Conservation (phyloP, 2,113 vertebrate genomes). For the Xenus cinereus region DNA sequence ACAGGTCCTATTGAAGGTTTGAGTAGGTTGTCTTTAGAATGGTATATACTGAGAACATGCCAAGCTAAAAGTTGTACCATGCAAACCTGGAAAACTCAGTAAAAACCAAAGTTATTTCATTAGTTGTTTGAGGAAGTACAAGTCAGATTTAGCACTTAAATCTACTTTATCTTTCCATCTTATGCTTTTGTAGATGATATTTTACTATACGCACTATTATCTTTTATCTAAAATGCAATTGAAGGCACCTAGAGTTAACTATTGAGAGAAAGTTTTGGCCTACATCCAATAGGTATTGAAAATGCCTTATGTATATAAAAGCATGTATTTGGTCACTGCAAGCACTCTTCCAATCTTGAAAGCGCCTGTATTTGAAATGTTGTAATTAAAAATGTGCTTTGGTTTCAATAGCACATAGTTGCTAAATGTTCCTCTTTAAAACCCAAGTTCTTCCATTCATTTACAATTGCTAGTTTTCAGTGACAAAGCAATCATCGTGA, state of each 20-base stretch:
- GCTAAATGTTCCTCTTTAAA: not conserved
- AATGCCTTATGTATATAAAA: not conserved
- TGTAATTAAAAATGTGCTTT: not conserved
- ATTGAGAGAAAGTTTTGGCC: not conserved
- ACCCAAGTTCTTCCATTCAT: not conserved
- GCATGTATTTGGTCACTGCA: accelerated
- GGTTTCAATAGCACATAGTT: not conserved
- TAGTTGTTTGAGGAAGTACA: not conserved
- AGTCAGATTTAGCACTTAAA: not conserved
- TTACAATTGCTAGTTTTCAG: slow-evolving; percentile 21
- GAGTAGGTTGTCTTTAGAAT: not conserved
- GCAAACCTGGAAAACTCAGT: not conserved
- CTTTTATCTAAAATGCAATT: not conserved
- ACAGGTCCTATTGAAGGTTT: accelerated
- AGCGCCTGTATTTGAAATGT: not conserved
- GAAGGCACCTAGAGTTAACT: not conserved
- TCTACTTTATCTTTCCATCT: not conserved
- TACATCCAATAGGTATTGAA: not conserved
- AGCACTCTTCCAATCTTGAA: not conserved
- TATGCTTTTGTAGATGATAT: not conserved
- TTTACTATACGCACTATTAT: not conserved
- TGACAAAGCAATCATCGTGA: slow-evolving; percentile 12
- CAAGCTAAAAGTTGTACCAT: accelerated
- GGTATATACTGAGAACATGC: accelerated
- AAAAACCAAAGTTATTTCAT: not conserved